Conservation (phyloP, 2,888 invertebrate genomes). For the Rhagonycha lutea region DNA sequence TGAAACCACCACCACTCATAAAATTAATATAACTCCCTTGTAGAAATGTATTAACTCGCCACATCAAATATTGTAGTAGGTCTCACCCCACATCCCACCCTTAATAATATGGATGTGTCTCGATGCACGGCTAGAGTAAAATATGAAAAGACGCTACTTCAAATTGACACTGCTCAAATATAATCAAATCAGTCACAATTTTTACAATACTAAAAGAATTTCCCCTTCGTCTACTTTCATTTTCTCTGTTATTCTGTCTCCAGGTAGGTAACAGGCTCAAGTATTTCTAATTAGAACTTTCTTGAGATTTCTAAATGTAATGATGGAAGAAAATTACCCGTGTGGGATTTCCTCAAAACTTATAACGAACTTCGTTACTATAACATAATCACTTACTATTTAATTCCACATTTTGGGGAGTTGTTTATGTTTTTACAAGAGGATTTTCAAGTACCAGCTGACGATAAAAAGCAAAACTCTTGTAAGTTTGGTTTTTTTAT, state of each 20-base stretch:
- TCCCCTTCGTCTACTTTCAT: neutral
- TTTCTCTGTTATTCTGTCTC: neutral
- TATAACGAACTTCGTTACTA: neutral
- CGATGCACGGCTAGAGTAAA: neutral
- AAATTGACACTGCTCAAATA: neutral
- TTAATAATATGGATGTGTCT: neutral
- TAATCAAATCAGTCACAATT: neutral
- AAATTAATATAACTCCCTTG: neutral
- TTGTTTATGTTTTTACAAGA: neutral
- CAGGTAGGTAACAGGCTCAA: neutral
- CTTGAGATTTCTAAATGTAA: neutral
- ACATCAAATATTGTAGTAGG: neutral
- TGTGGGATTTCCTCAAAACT: neutral
- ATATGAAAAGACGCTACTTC: neutral
- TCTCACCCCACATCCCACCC: neutral
- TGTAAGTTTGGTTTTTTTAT: neutral
- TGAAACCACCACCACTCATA: neutral
- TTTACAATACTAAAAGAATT: neutral
- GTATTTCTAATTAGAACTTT: constrained; percentile 1
- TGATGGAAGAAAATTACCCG: neutral
- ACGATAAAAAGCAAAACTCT: neutral
- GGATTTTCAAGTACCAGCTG: neutral
- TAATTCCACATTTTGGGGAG: neutral
- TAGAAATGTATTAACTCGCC: neutral
- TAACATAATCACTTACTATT: neutral